Percentiles rank a stretch among this genome's conserved stretches.
Conservation (phyloP, 2,113 vertebrate genomes). For the Albula goreensis region DNA sequence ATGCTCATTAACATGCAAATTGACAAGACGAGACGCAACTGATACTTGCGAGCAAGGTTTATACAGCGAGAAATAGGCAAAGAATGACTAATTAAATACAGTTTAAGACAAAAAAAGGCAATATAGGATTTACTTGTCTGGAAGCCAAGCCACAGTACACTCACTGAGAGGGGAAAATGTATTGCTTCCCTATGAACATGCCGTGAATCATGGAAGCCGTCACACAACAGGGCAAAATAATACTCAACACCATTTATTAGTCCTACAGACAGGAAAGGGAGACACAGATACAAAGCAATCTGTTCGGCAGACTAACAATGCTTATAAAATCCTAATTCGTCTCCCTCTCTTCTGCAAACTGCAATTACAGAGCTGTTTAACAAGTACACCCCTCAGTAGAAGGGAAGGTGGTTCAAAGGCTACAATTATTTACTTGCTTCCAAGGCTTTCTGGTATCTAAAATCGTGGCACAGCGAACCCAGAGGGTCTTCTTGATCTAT, state of each 20-base stretch:
- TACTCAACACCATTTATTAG: background rate
- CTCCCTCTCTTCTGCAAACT: background rate
- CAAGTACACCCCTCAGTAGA: background rate
- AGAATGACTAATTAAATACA: too few species aligned
- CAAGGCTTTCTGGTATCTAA: background rate
- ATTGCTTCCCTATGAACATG: too few species aligned
- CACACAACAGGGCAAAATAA: background rate
- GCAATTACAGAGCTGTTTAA: background rate
- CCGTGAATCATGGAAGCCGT: too few species aligned
- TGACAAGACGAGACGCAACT: too few species aligned
- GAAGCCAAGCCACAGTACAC: too few species aligned
- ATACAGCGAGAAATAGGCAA: too few species aligned
- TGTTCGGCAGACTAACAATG: background rate
- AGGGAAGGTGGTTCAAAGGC: background rate
- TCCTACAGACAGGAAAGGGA: background rate
- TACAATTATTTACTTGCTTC: background rate
- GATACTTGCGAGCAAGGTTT: too few species aligned
- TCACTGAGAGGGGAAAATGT: too few species aligned
- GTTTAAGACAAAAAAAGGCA: too few species aligned
- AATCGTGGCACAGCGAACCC: background rate
- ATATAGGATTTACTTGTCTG: too few species aligned
- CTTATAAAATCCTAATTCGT: background rate
- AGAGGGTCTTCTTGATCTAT: background rate
- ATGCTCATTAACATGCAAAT: too few species aligned
- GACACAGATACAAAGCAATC: background rate